A percentile compares a stretch with the other conserved stretches of the same genome.
Conservation (phyloP, 2,888 invertebrate genomes). For the Drosophila bunnanda region DNA sequence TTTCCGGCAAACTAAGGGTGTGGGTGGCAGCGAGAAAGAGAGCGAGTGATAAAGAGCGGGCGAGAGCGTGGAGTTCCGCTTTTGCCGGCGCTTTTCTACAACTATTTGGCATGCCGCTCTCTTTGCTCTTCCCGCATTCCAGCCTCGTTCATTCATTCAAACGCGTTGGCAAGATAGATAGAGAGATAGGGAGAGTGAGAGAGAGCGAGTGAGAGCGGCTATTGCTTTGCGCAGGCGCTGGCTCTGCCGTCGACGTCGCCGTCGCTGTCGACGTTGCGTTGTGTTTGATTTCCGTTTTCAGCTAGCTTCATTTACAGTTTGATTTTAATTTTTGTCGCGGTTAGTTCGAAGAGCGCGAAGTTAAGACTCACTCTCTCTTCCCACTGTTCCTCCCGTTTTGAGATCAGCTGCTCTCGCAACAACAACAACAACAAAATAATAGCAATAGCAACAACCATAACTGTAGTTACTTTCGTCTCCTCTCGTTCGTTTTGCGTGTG, state of each 20-base stretch:
- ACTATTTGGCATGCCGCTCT: slow-evolving; percentile 52
- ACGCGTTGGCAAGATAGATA: slow-evolving; percentile 12
- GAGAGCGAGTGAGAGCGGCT: slow-evolving; percentile 4
- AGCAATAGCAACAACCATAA: slow-evolving; percentile 30
- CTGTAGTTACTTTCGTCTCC: slow-evolving; percentile 45
- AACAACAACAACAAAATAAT: slow-evolving; percentile 32
- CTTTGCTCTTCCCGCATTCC: slow-evolving; percentile 24
- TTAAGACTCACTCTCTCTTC: slow-evolving; percentile 26
- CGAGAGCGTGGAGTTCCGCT: slow-evolving; percentile 49
- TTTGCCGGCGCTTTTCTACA: slow-evolving; percentile 69
- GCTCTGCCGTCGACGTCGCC: slow-evolving; percentile 41
- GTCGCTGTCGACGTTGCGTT: slow-evolving; percentile 47
- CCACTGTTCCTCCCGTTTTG: slow-evolving; percentile 47
- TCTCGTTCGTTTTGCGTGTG: slow-evolving; percentile 37
- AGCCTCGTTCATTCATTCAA: slow-evolving; percentile 62
- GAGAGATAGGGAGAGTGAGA: background rate
- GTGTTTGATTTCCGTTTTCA: slow-evolving; percentile 58
- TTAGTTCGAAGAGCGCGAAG: slow-evolving; percentile 62
- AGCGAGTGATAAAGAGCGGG: slow-evolving; percentile 14
- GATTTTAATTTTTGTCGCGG: slow-evolving; percentile 72
- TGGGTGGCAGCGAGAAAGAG: slow-evolving; percentile 35
- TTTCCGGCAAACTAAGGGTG: slow-evolving; percentile 51
- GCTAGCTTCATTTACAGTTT: slow-evolving; percentile 64
- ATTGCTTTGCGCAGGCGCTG: slow-evolving; percentile 44
- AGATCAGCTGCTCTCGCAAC: slow-evolving; percentile 51